Conservation (phyloP, 2,888 invertebrate species). For the Gonocerus acuteangulatus region DNA sequence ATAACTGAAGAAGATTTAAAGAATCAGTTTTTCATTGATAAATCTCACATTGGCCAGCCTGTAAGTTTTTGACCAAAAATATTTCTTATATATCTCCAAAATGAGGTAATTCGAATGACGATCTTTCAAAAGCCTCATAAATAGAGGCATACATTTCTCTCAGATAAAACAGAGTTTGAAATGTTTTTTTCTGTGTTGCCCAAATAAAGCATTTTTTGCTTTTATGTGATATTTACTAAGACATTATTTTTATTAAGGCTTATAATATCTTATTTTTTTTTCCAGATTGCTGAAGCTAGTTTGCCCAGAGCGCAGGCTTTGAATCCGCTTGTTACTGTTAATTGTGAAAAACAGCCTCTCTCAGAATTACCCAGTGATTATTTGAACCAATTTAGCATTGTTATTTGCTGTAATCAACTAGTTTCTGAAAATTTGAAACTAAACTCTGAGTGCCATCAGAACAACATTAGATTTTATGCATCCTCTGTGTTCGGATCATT, state of each 20-base stretch:
- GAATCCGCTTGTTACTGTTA: slow-evolving; percentile 88
- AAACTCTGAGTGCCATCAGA: slow-evolving; percentile 65
- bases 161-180: not conserved
- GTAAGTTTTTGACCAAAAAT: too few relatives aligned
- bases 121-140: not conserved
- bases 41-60: slow-evolving; percentile 66
- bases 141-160: not conserved
- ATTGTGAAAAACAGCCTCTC: slow-evolving; percentile 56
- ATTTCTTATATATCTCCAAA: not conserved
- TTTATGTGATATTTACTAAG: too few relatives aligned
- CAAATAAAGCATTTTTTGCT: too few relatives aligned
- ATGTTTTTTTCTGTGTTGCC: too few relatives aligned
- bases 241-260: too few relatives aligned
- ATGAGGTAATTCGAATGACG: not conserved
- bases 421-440: slow-evolving; percentile 64
- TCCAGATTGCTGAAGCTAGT: slow-evolving; percentile 75
- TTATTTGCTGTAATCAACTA: slow-evolving; percentile 69
- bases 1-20: slow-evolving; percentile 64
- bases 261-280: not conserved
- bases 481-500: slow-evolving; percentile 90
- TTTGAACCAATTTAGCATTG: slow-evolving; percentile 64
- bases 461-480: slow-evolving; percentile 73
- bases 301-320: slow-evolving; percentile 68
- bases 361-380: slow-evolving; percentile 54
- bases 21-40: slow-evolving; percentile 76